phyloP scores from a whole-genome alignment of 2,797 vertebrate genomes.

The Eulemur albifrons region DNA sequence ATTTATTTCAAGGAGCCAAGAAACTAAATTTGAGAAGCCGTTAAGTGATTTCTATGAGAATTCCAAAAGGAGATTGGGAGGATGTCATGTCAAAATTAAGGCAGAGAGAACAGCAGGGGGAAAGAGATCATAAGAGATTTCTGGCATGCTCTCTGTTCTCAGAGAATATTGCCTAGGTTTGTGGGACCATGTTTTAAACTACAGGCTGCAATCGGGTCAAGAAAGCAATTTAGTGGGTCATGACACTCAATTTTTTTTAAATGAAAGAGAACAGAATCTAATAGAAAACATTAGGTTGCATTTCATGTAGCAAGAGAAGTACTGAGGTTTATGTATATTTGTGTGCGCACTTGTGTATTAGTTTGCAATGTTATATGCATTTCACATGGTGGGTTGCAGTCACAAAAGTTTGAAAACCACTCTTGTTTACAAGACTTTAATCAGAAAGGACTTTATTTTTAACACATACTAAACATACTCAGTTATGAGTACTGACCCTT shows the following conservation, averaged over 20 bases:
- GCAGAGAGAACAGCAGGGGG: not conserved
- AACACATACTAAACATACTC: not conserved
- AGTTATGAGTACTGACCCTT: not conserved
- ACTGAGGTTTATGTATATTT: not conserved
- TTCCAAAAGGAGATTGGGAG: not conserved
- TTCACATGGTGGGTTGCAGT: not conserved
- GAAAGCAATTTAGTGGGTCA: not conserved
- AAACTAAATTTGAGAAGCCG: not conserved
- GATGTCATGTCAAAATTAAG: not conserved
- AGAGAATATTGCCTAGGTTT: not conserved
- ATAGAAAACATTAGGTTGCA: not conserved
- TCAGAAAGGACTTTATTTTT: constrained; percentile 21
- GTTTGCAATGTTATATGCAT: not conserved
- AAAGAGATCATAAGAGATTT: not conserved
- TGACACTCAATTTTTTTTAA: not conserved
- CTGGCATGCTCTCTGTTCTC: not conserved
- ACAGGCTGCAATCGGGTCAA: not conserved
- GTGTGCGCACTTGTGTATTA: not conserved
- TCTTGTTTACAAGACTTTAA: not conserved
- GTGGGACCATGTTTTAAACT: not conserved
- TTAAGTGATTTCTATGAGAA: not conserved
- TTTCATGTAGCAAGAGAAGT: not conserved
- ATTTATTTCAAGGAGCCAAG: constrained; percentile 4
- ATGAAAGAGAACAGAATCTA: not conserved
- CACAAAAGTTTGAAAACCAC: not conserved